Evolutionary conservation across 2,113 vertebrate species (phyloP), one percentile per base, ranked within the genome.

Genomic region (Cyanistes caeruleus): DNA sequence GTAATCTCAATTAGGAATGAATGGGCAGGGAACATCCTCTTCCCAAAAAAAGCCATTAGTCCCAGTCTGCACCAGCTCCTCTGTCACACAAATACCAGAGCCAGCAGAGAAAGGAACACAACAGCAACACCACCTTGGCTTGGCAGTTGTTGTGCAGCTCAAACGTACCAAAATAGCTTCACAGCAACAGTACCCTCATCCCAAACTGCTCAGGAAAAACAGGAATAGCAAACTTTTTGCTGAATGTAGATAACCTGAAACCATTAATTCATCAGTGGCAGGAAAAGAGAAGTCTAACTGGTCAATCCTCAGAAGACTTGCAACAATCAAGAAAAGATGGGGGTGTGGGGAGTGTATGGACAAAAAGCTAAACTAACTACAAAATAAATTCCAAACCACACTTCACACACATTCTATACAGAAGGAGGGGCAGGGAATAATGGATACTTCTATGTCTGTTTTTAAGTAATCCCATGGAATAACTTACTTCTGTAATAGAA

Each of bases 241-340:
- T 21, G 7, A 56, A 22, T 31, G 35, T 2, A 24, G 56, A 31
- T 19, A 72, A 83, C 11, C 10, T 59, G 51, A 60, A 87, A 53
- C 9, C 14, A 52, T 1, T 4, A 27, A n/a, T 23, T 41, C 1
- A 1, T 44, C 41, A 48, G 37, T 4, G 5, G 0, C 7, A 11
- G 10, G 23, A 22, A 12, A 55, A 59, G 15, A 21, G 7, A 55
- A n/a, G 14, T 18, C 28, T 41, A 31, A 46, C 25, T 4, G 9
- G 28, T 25, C 41, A 51, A 1, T 37, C 53, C 43, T 58, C 49
- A 74, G 51, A 22, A 44, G 51, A 35, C 13, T n/a, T 52, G 11
- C 7, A 59, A 60, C 25, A 49, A 39, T 4, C 39, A 30, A 30
- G 11, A 70, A 73, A 27, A 62, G 7, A n/a, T 3, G 5, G 3